Conservation (phyloP, 2,888 invertebrate genomes). For the Troides helena region DNA sequence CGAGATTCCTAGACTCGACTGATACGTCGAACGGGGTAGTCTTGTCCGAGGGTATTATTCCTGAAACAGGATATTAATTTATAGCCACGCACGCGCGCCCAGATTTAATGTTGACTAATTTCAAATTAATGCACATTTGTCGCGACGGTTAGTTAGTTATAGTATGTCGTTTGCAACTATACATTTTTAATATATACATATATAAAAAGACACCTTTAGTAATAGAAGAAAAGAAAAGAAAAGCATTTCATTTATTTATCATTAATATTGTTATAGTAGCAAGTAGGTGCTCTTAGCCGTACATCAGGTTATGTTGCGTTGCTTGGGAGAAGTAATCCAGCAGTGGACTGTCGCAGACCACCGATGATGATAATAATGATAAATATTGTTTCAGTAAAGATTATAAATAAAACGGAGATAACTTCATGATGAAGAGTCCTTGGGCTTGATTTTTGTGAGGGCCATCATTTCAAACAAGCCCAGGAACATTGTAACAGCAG, state of each 20-base stretch:
- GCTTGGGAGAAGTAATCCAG: too few relatives aligned
- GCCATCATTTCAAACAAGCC: too few relatives aligned
- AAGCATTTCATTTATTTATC: neutral
- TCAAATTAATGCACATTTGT: constrained; percentile 54
- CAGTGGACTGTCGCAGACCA: too few relatives aligned
- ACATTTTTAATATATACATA: neutral
- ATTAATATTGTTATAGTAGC: too few relatives aligned
- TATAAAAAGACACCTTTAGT: neutral
- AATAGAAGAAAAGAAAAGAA: neutral
- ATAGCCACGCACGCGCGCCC: constrained; percentile 44
- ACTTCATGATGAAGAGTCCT: too few relatives aligned
- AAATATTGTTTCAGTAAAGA: too few relatives aligned
- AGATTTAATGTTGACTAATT: constrained; percentile 62
- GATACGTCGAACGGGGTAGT: constrained; percentile 30
- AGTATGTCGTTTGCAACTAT: constrained; percentile 2
- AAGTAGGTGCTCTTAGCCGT: too few relatives aligned
- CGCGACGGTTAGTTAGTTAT: constrained; percentile 40
- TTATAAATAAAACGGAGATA: too few relatives aligned
- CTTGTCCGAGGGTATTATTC: constrained; percentile 56
- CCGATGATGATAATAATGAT: too few relatives aligned
- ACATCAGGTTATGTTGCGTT: too few relatives aligned
- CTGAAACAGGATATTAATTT: constrained; percentile 61
- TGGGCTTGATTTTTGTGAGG: too few relatives aligned
- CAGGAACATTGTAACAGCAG: too few relatives aligned
- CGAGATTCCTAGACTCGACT: neutral